phyloP scores from a whole-genome alignment of 2,888 invertebrate species.

The Drosophila acutilabella region DNA sequence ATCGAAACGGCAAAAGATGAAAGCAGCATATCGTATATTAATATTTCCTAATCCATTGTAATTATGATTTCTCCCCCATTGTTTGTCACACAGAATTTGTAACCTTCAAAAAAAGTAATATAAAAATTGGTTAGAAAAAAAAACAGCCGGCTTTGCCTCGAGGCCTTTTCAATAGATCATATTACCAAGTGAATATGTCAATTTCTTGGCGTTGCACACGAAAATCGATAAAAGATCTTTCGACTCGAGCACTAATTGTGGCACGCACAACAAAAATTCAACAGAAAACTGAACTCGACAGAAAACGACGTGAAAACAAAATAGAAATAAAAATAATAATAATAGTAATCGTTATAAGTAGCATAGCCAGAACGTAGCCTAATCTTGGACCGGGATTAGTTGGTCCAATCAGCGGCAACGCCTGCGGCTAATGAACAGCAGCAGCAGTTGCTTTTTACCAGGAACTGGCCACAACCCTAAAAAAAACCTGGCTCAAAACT shows the following conservation, averaged over 20 bases:
- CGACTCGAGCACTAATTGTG: conserved; percentile 63
- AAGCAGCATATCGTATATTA: conserved; percentile 63
- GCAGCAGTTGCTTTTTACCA: conserved; percentile 50
- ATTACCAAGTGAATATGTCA: conserved; percentile 79
- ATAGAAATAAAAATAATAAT: conserved; percentile 30
- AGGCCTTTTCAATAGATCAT: conserved; percentile 62
- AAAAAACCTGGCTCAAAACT: conserved; percentile 37
- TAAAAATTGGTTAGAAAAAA: conserved; percentile 9
- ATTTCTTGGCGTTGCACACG: conserved; percentile 53
- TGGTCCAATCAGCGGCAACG: conserved; percentile 81
- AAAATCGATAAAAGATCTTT: conserved; percentile 73
- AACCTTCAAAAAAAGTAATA: conserved; percentile 59
- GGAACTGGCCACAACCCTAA: conserved; percentile 43
- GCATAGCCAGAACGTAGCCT: conserved; percentile 57
- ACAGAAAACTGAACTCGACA: conserved; percentile 59
- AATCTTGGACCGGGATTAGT: conserved; percentile 76
- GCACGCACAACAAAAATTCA: conserved; percentile 56
- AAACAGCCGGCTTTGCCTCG: conserved; percentile 31
- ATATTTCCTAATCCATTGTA: conserved; percentile 79
- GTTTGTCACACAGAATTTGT: conserved; percentile 64
- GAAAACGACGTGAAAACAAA: conserved; percentile 26
- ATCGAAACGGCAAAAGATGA: conserved; percentile 61
- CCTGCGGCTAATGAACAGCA: conserved; percentile 78
- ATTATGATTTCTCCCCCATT: conserved; percentile 73
- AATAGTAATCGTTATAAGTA: conserved; percentile 17